phyloP scores from a whole-genome alignment of 2,888 invertebrate species.

The Polietes domitor region DNA sequence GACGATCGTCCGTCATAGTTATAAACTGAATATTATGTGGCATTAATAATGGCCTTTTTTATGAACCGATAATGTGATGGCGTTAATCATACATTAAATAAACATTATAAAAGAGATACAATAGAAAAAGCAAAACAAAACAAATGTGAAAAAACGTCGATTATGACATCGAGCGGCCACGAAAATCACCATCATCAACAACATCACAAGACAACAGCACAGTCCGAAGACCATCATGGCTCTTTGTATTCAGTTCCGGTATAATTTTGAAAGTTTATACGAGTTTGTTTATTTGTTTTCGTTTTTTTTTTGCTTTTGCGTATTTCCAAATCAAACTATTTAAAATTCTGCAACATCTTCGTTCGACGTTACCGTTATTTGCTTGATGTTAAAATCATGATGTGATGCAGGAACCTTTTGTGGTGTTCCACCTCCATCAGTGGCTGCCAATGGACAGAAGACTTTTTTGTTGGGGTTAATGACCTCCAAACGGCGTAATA shows the following conservation, averaged over 20 bases:
- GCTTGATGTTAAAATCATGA: neutral
- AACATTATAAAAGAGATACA: neutral
- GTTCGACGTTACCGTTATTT: neutral
- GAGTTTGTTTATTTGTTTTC: neutral
- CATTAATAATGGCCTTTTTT: neutral
- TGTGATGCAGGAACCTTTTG: neutral
- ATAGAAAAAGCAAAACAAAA: neutral
- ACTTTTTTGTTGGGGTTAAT: neutral
- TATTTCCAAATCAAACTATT: neutral
- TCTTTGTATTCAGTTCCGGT: constrained; percentile 43
- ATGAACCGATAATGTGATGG: neutral
- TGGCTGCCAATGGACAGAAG: neutral
- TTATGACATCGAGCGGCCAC: neutral
- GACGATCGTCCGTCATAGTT: too few species aligned
- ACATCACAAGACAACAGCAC: neutral
- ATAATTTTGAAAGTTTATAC: constrained; percentile 29
- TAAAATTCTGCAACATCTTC: constrained; percentile 15
- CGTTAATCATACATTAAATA: constrained; percentile 6
- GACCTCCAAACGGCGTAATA: neutral
- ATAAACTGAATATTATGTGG: neutral
- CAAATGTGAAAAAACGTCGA: neutral
- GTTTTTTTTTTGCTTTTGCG: neutral
- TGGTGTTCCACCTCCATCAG: neutral
- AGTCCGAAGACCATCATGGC: too few species aligned
- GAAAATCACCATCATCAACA: neutral